Evolutionary conservation across 2,113 vertebrate species (phyloP).

Genomic region (Varanus komodoensis): DNA sequence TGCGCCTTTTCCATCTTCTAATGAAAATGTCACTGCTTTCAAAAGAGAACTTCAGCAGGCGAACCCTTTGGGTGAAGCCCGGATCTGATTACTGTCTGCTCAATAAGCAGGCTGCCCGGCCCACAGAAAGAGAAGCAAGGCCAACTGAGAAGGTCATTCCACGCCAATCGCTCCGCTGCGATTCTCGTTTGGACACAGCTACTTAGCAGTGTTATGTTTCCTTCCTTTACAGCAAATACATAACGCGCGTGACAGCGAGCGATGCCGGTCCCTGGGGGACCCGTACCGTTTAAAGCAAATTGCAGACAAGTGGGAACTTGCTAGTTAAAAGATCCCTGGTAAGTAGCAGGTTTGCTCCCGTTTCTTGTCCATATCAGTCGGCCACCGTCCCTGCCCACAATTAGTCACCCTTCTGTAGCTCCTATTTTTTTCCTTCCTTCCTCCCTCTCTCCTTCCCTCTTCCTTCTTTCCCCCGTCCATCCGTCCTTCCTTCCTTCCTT

Average conservation of each 20-base stretch:
- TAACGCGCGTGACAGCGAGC: neutral
- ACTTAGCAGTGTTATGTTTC: neutral
- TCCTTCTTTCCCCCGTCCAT: no score
- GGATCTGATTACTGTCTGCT: slow-evolving; percentile 51
- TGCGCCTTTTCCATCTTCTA: slow-evolving; percentile 55
- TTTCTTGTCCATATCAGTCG: no score
- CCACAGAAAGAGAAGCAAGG: slow-evolving; percentile 33
- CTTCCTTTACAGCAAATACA: neutral
- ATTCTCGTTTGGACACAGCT: neutral
- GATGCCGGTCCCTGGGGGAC: neutral
- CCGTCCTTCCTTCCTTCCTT: no score
- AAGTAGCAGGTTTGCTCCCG: no score
- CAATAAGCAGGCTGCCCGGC: slow-evolving; percentile 42
- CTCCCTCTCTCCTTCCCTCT: no score
- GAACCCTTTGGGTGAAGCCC: slow-evolving; percentile 56
- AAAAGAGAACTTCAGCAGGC: slow-evolving; percentile 41
- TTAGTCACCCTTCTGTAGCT: no score
- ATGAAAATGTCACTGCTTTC: slow-evolving; percentile 64
- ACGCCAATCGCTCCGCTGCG: neutral
- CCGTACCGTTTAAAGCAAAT: neutral
- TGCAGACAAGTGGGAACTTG: no score
- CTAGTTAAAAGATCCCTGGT: no score
- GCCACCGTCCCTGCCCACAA: no score
- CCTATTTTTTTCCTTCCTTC: no score
- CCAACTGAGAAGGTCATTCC: neutral